These are phyloP conservation scores for Parotocinclus haroldoi DNA, from an alignment of 2,797 vertebrate species.

Conservation along the genomic window DNA sequence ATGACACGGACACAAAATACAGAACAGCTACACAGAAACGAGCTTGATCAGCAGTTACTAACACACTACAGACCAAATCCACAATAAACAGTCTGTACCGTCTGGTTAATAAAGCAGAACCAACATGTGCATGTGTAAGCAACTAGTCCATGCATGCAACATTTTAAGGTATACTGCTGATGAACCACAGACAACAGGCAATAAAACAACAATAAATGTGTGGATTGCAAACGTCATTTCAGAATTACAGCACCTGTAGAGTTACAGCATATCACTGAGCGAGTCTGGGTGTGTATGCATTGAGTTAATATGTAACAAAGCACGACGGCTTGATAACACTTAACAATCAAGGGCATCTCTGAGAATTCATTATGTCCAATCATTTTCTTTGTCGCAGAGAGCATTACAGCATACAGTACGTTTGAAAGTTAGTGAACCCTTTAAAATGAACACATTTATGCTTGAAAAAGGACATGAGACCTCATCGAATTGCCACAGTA, in stretches of 20 bases:
- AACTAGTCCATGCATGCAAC: background rate
- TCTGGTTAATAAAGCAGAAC: background rate
- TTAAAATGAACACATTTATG: too few relatives aligned
- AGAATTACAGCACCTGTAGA: background rate
- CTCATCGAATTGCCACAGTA: too few relatives aligned
- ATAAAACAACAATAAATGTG: slow-evolving; percentile 5
- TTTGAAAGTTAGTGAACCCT: too few relatives aligned
- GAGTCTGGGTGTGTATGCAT: background rate
- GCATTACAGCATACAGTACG: too few relatives aligned
- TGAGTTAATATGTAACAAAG: too few relatives aligned
- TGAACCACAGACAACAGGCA: slow-evolving; percentile 1
- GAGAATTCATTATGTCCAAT: too few relatives aligned
- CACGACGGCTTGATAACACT: too few relatives aligned
- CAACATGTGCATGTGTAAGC: background rate
- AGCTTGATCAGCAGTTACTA: slow-evolving; percentile 32
- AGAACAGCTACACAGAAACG: background rate
- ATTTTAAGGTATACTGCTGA: slow-evolving; percentile 16
- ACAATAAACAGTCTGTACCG: background rate
- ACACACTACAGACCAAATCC: slow-evolving; percentile 2
- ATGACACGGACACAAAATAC: background rate
- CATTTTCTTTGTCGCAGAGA: too few relatives aligned
- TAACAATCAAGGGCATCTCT: too few relatives aligned
- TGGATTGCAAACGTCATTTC: background rate
- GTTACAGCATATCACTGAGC: background rate
- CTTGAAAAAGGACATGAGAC: too few relatives aligned